These are phyloP conservation scores for Oncorhynchus keta DNA, from an alignment of 2,113 vertebrate genomes.

Conservation along the genomic window DNA sequence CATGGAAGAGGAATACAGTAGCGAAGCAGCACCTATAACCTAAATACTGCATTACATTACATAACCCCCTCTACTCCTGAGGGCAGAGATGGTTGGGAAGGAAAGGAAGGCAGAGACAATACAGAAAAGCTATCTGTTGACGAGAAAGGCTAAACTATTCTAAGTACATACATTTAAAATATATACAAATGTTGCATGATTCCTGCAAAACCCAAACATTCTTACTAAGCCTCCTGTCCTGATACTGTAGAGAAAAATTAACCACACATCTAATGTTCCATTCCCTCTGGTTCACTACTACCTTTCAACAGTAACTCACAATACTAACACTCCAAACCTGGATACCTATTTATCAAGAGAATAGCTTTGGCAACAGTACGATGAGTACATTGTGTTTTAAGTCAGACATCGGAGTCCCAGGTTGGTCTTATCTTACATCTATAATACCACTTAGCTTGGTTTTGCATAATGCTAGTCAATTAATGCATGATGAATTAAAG, in stretches of 20 bases:
- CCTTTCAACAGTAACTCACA: background rate
- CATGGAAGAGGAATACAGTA: too few relatives aligned
- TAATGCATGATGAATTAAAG: slow-evolving; percentile 20
- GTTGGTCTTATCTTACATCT: background rate
- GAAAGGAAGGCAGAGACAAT: background rate
- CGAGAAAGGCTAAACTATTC: background rate
- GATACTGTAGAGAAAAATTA: too few relatives aligned
- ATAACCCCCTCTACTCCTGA: background rate
- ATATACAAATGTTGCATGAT: background rate
- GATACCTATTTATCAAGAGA: background rate
- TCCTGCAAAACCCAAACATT: too few relatives aligned
- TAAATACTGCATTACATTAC: slow-evolving; percentile 15
- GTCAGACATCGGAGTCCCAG: background rate
- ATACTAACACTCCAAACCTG: background rate
- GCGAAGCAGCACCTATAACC: background rate
- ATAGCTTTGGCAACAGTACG: background rate
- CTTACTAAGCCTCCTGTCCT: too few relatives aligned
- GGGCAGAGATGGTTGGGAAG: background rate
- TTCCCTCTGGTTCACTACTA: too few relatives aligned
- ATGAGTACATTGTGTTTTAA: background rate
- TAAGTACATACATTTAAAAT: background rate
- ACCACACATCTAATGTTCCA: too few relatives aligned
- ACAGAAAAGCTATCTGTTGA: background rate
- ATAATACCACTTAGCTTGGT: slow-evolving; percentile 11
- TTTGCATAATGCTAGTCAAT: slow-evolving; percentile 17